phyloP scores from a whole-genome alignment of 2,888 invertebrate genomes.

The Brachyptera risi region DNA sequence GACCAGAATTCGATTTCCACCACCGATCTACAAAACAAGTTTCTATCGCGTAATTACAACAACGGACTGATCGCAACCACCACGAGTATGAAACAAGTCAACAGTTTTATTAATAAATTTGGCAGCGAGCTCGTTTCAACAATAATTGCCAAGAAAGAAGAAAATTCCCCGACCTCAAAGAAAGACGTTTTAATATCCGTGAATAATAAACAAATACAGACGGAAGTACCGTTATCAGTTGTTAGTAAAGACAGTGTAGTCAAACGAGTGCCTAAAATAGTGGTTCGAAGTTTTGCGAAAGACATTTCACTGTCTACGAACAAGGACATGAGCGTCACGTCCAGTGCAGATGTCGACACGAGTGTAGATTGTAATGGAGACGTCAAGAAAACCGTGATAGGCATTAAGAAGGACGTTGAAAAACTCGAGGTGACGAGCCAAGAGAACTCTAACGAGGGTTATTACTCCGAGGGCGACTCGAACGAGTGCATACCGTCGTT shows the following conservation, averaged over 20 bases:
- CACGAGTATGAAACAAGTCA: neutral
- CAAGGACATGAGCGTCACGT: no score
- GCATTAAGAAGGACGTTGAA: neutral
- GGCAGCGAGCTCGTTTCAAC: conserved; percentile 4
- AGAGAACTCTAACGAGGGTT: neutral
- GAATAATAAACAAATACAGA: no score
- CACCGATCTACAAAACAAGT: conserved; percentile 4
- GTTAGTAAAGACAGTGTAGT: neutral
- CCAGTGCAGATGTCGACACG: neutral
- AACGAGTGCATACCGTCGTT: conserved; percentile 15
- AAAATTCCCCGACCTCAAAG: no score
- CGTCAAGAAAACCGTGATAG: neutral
- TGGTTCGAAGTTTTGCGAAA: no score
- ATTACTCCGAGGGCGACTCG: neutral
- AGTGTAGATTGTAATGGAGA: neutral
- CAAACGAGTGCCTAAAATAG: neutral
- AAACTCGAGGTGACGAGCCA: neutral
- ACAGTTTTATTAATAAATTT: conserved; percentile 16
- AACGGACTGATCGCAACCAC: neutral
- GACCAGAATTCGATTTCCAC: conserved; percentile 14
- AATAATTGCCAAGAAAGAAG: no score
- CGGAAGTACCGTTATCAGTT: no score
- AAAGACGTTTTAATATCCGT: no score
- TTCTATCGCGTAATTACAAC: neutral
- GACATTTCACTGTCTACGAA: no score